phyloP scores from a whole-genome alignment of 2,113 vertebrate species.

The Mobula hypostoma region DNA sequence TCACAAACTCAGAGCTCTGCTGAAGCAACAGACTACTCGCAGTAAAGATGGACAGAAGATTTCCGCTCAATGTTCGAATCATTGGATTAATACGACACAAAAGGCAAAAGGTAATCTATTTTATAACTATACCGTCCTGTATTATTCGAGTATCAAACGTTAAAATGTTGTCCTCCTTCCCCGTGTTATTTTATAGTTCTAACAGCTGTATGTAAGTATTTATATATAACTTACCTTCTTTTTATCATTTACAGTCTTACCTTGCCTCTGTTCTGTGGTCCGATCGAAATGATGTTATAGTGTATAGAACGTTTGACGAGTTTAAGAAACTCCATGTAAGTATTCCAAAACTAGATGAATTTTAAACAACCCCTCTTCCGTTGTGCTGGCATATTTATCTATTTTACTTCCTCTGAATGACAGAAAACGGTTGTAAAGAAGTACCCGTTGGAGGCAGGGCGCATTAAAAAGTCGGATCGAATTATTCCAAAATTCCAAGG shows the following conservation, averaged over 20 bases:
- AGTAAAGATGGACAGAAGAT: constrained; percentile 46
- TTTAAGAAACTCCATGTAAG: constrained; percentile 80
- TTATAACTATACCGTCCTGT: not conserved
- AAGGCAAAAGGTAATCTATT: constrained; percentile 49
- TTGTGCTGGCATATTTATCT: not conserved
- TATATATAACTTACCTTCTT: not conserved
- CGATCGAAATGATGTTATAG: constrained; percentile 65
- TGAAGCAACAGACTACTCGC: not conserved
- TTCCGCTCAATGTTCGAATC: constrained; percentile 44
- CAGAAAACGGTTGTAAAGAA: constrained; percentile 74
- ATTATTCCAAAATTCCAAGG: constrained; percentile 57
- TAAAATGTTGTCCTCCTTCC: not conserved
- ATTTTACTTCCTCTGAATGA: not conserved
- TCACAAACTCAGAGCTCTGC: not conserved
- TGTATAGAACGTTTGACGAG: constrained; percentile 71
- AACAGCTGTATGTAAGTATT: not conserved
- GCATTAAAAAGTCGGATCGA: constrained; percentile 50
- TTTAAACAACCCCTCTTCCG: not conserved
- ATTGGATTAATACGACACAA: constrained; percentile 52
- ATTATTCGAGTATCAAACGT: not conserved
- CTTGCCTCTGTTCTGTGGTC: constrained; percentile 78
- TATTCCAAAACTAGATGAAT: not conserved
- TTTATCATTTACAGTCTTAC: constrained; percentile 58
- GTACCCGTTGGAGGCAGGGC: constrained; percentile 59
- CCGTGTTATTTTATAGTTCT: not conserved